Evolutionary conservation across 2,888 invertebrate species (phyloP).

Genomic region (Lepidocyrtoides sp.): DNA sequence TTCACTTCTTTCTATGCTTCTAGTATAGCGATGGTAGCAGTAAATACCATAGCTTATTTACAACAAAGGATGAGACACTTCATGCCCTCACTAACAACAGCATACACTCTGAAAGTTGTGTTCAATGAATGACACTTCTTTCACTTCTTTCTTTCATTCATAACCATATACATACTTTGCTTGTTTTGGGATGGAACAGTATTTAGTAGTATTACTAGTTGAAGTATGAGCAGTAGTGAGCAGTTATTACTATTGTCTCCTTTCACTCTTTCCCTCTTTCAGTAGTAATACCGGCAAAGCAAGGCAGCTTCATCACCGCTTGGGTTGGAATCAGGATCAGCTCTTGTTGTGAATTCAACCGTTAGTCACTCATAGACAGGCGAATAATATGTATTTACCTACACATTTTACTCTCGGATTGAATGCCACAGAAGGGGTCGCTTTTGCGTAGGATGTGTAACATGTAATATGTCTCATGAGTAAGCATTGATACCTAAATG

Average conservation of each 20-base stretch:
- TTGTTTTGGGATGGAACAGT: not conserved
- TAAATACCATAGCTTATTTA: not conserved
- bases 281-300: not conserved
- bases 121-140: constrained; percentile 51
- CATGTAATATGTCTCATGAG: not conserved
- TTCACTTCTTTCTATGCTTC: not conserved
- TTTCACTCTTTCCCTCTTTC: constrained; percentile 40
- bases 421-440: not conserved
- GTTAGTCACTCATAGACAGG: constrained; percentile 74
- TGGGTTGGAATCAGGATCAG: constrained; percentile 70
- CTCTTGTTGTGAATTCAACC: constrained; percentile 69
- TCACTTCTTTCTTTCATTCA: not conserved
- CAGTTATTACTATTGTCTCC: constrained; percentile 37
- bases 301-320: constrained; percentile 58
- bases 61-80: constrained; percentile 68
- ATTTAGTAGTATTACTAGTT: constrained; percentile 16
- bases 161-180: constrained; percentile 37
- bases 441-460: not conserved
- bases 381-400: not conserved
- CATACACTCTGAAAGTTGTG: constrained; percentile 53
- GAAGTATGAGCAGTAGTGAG: constrained; percentile 10
- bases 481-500: constrained; percentile 2
- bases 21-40: no score
- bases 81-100: constrained; percentile 65
- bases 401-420: constrained; percentile 3